Evolutionary conservation across 2,888 invertebrate genomes (phyloP).

Genomic region (Apodemia duryi): DNA sequence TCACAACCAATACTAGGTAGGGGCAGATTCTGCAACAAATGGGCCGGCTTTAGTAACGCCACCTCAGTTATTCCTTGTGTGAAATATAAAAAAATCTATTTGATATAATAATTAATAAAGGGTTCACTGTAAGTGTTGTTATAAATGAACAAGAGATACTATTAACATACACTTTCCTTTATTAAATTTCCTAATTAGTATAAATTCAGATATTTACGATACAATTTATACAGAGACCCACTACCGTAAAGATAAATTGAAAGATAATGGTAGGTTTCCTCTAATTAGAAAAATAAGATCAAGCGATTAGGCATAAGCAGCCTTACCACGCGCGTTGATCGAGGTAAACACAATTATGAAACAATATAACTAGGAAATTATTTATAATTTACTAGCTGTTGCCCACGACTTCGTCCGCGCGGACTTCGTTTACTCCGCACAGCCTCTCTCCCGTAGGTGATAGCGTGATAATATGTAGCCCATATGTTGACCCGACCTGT

Average conservation of each 20-base stretch:
- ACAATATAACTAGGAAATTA: neutral
- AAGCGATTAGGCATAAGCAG: slow-evolving; percentile 3
- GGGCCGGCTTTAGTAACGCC: too few species aligned
- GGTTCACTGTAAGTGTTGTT: neutral
- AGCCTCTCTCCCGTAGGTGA: too few species aligned
- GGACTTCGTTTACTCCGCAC: too few species aligned
- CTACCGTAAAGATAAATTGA: slow-evolving; percentile 12
- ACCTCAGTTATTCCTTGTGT: too few species aligned
- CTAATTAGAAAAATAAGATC: slow-evolving; percentile 14
- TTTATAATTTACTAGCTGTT: too few species aligned
- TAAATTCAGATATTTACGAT: slow-evolving; percentile 8
- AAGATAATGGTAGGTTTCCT: slow-evolving; percentile 9
- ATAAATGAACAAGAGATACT: neutral
- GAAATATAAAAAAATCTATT: too few species aligned
- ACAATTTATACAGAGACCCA: slow-evolving; percentile 1
- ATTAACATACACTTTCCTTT: slow-evolving; percentile 8
- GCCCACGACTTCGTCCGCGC: too few species aligned
- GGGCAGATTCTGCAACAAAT: too few species aligned
- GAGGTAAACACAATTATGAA: neutral
- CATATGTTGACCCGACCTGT: too few species aligned
- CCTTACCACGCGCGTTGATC: neutral
- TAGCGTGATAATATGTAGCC: too few species aligned
- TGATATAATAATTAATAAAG: too few species aligned
- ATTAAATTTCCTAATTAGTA: slow-evolving; percentile 14
- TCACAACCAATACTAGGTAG: too few species aligned